These are phyloP conservation scores for Lasioglossum oenotherae DNA, from an alignment of 2,888 invertebrate genomes.

Conservation along the genomic window DNA sequence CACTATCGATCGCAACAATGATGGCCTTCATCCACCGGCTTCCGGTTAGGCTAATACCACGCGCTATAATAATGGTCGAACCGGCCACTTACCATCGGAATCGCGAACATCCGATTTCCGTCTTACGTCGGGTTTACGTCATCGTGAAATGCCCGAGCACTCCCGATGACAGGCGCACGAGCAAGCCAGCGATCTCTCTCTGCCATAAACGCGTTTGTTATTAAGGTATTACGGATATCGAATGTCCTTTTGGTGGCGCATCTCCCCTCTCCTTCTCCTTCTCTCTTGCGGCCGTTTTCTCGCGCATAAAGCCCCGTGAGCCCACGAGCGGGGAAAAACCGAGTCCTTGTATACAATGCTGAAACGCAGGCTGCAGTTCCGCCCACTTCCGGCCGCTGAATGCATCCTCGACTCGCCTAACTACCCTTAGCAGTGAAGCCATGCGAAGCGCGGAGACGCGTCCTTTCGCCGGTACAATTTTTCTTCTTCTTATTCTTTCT, in stretches of 20 bases:
- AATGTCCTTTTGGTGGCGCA: constrained; percentile 82
- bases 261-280: constrained; percentile 58
- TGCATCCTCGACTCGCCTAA: constrained; percentile 82
- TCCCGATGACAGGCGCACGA: constrained; percentile 29
- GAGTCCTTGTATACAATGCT: constrained; percentile 78
- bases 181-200: constrained; percentile 45
- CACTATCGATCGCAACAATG: not conserved
- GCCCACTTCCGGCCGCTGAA: constrained; percentile 84
- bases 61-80: constrained; percentile 33
- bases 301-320: constrained; percentile 60
- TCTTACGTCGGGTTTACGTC: constrained; percentile 75
- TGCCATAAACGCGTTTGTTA: constrained; percentile 76
- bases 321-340: constrained; percentile 74
- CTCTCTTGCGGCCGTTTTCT: constrained; percentile 46
- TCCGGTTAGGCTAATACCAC: constrained; percentile 45
- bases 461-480: constrained; percentile 76
- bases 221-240: constrained; percentile 84
- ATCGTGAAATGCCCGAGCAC: constrained; percentile 60
- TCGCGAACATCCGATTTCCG: constrained; percentile 76
- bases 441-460: constrained; percentile 79
- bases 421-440: constrained; percentile 82
- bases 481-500: constrained; percentile 55
- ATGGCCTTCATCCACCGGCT: constrained; percentile 16
- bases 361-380: constrained; percentile 83
- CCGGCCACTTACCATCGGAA: constrained; percentile 55